Conservation (phyloP, 2,113 vertebrate genomes). For the Stegostoma tigrinum region DNA sequence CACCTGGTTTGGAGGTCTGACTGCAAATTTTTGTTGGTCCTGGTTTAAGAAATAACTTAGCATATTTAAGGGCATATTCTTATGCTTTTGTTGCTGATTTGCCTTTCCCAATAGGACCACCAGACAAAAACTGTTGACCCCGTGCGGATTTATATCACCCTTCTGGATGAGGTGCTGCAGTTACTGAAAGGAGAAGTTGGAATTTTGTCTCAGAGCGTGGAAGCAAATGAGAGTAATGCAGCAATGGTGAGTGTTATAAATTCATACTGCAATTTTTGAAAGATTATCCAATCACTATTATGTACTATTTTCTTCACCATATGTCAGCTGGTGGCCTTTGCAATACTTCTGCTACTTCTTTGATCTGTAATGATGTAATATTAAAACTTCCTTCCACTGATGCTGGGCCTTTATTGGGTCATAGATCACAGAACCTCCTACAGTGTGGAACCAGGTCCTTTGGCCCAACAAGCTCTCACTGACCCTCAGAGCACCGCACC, state of each 20-base stretch:
- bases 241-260: slow-evolving; percentile 14
- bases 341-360: neutral
- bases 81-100: neutral
- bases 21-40: neutral
- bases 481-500: too few species aligned
- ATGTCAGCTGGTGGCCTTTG: neutral
- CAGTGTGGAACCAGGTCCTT: too few species aligned
- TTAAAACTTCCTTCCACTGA: neutral
- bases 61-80: neutral
- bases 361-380: neutral
- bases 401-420: neutral
- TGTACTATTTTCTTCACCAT: neutral
- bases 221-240: slow-evolving; percentile 2
- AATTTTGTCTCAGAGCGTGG: neutral
- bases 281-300: neutral
- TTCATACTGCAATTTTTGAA: neutral
- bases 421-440: too few species aligned
- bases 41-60: neutral
- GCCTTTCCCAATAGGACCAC: neutral
- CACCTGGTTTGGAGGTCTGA: neutral
- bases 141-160: slow-evolving; percentile 2
- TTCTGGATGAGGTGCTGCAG: slow-evolving; percentile 15
- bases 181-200: slow-evolving; percentile 25
- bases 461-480: too few species aligned
- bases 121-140: slow-evolving; percentile 18